Evolutionary conservation across 2,797 vertebrate genomes (phyloP).

Genomic region (Paguma larvata): DNA sequence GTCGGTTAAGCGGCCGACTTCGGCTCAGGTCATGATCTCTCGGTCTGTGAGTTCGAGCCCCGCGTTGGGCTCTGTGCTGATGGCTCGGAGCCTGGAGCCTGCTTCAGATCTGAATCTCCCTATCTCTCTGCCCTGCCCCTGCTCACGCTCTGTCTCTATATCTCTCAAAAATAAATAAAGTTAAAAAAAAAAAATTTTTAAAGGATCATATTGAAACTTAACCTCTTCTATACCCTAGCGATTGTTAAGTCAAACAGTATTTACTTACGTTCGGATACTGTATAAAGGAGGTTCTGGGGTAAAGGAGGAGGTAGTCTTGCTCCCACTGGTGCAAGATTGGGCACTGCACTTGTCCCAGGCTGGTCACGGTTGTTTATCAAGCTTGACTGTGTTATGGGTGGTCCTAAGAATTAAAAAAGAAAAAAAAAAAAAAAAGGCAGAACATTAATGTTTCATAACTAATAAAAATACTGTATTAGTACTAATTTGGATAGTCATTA

Average conservation of each 20-base stretch:
- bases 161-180: too few relatives aligned
- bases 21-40: too few relatives aligned
- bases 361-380: slow-evolving; percentile 95
- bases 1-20: too few relatives aligned
- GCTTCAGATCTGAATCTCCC: too few relatives aligned
- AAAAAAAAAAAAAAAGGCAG: not conserved
- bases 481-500: slow-evolving; percentile 30
- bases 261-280: slow-evolving; percentile 98
- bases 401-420: slow-evolving; percentile 91
- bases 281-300: slow-evolving; percentile 97
- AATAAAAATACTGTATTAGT: slow-evolving; percentile 49
- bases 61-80: too few relatives aligned
- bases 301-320: slow-evolving; percentile 92
- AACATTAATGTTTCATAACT: slow-evolving; percentile 28
- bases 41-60: too few relatives aligned
- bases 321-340: slow-evolving; percentile 90
- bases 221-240: not conserved
- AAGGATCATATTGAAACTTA: not conserved
- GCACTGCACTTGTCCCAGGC: slow-evolving; percentile 90
- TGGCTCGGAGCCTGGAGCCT: too few relatives aligned
- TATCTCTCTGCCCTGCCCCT: too few relatives aligned
- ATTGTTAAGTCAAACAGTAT: slow-evolving; percentile 68
- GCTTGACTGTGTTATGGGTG: slow-evolving; percentile 94
- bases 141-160: too few relatives aligned
- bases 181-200: too few relatives aligned